Evolutionary conservation across 2,113 vertebrate species (phyloP).

Genomic region (Grammomys surdaster): DNA sequence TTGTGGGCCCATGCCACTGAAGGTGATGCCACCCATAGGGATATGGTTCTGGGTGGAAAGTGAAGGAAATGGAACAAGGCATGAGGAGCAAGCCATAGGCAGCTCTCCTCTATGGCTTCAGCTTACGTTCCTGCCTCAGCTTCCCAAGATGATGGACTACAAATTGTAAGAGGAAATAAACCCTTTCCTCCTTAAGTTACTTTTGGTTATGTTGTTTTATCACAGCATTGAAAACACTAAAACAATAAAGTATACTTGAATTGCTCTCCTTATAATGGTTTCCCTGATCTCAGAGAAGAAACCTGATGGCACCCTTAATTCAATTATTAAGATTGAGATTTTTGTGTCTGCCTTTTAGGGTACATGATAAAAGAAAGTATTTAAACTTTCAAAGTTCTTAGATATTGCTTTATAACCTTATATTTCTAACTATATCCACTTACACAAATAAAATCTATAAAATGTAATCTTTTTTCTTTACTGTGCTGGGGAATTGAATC

Average conservation of each 20-base stretch:
- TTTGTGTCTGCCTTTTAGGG: not conserved
- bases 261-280: not conserved
- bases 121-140: not conserved
- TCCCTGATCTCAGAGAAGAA: not conserved
- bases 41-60: not conserved
- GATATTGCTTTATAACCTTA: not conserved
- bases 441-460: not conserved
- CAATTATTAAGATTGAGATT: slow-evolving; percentile 17
- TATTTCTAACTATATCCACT: not conserved
- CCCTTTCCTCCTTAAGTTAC: not conserved
- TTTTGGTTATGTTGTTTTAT: not conserved
- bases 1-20: not conserved
- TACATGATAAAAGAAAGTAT: not conserved
- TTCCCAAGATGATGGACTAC: not conserved
- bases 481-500: not conserved
- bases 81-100: not conserved
- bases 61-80: not conserved
- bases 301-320: not conserved
- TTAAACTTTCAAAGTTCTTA: slow-evolving; percentile 19
- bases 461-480: not conserved
- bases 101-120: not conserved
- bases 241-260: not conserved
- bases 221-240: slow-evolving; percentile 3
- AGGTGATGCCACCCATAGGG: not conserved
- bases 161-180: not conserved